Conservation (phyloP, 2,113 vertebrate genomes). For the Emydura subglobosa region DNA sequence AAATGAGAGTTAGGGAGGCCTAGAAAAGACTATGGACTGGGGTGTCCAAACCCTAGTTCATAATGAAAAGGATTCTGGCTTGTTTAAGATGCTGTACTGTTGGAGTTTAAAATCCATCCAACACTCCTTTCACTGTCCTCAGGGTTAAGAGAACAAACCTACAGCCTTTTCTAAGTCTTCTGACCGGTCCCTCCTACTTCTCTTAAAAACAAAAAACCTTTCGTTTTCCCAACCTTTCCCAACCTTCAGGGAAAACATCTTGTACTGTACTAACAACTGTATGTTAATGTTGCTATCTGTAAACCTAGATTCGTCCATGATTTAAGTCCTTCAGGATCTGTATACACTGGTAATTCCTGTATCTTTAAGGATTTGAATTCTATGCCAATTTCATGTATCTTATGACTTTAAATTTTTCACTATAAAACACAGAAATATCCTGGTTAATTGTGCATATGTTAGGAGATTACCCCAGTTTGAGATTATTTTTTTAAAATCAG, state of each 20-base stretch:
- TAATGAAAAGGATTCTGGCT: background rate
- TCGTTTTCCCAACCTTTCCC: background rate
- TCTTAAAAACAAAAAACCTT: background rate
- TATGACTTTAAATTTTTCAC: background rate
- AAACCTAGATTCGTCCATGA: background rate
- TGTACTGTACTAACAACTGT: background rate
- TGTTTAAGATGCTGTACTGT: background rate
- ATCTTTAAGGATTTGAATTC: background rate
- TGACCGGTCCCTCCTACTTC: background rate
- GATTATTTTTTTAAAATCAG: background rate
- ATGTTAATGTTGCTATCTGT: background rate
- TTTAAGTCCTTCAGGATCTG: background rate
- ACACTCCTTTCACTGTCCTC: background rate
- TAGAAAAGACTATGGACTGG: background rate
- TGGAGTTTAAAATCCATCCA: background rate
- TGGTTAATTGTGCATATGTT: background rate
- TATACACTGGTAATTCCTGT: background rate
- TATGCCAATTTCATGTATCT: background rate
- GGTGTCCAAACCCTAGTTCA: background rate
- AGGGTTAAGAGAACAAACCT: background rate
- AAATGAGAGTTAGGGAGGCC: background rate
- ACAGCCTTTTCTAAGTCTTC: background rate
- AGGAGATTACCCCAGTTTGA: background rate
- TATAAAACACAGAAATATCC: background rate
- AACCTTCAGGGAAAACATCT: background rate